phyloP scores from a whole-genome alignment of 1,140 invertebrate genomes.

The Zaprionus davidi region DNA sequence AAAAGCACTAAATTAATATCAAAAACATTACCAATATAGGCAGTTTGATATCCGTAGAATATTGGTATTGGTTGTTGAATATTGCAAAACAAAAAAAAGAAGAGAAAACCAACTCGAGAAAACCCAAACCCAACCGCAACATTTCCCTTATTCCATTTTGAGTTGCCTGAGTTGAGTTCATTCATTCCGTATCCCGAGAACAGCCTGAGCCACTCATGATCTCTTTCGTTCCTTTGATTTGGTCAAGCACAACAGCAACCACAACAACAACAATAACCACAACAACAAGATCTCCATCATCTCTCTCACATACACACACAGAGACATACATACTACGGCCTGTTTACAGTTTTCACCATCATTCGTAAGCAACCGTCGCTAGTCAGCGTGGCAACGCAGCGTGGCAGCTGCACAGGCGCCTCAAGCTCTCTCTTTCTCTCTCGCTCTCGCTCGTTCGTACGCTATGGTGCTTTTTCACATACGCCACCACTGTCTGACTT shows the following conservation, averaged over 20 bases:
- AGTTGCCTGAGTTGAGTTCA: slow-evolving; percentile 45
- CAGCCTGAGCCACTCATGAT: slow-evolving; percentile 28
- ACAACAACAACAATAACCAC: background rate
- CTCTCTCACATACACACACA: background rate
- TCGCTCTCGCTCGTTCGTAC: slow-evolving; percentile 22
- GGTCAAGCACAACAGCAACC: slow-evolving; percentile 17
- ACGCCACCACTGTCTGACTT: slow-evolving; percentile 84
- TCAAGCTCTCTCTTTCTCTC: slow-evolving; percentile 16
- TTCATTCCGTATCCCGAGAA: slow-evolving; percentile 29
- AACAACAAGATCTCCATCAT: background rate
- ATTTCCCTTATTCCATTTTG: slow-evolving; percentile 49
- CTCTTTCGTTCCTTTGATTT: slow-evolving; percentile 36
- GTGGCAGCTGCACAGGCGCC: slow-evolving; percentile 6
- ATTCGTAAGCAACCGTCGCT: slow-evolving; percentile 30
- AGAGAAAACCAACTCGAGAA: slow-evolving; percentile 21
- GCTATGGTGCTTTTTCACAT: slow-evolving; percentile 84
- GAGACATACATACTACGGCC: slow-evolving; percentile 21
- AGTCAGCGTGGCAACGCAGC: background rate
- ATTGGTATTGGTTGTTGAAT: slow-evolving; percentile 82
- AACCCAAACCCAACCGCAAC: slow-evolving; percentile 59
- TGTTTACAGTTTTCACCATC: slow-evolving; percentile 6
- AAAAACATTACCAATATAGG: slow-evolving; percentile 76
- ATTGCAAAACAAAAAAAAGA: slow-evolving; percentile 55
- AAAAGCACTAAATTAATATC: slow-evolving; percentile 84
- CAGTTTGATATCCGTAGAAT: slow-evolving; percentile 43